Percentiles rank a stretch among this genome's conserved stretches.
Conservation (phyloP, 2,888 invertebrate genomes). For the Eurytoma californica region DNA sequence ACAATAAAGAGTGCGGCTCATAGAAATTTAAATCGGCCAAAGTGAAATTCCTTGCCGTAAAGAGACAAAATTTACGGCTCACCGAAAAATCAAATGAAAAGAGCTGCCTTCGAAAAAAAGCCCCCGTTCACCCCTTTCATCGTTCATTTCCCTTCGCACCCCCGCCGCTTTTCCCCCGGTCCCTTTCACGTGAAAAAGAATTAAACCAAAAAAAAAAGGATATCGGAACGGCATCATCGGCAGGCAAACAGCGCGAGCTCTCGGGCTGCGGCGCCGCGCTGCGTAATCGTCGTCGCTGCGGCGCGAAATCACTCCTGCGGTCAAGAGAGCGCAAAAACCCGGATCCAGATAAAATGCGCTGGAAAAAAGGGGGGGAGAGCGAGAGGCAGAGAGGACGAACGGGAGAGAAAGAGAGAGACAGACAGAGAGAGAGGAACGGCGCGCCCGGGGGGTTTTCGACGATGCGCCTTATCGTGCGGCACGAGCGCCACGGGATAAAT, state of each 20-base stretch:
- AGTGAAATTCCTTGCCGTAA: too few species aligned
- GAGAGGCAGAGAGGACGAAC: neutral
- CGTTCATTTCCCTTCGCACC: neutral
- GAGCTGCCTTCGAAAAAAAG: too few species aligned
- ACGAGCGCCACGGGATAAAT: constrained; percentile 39
- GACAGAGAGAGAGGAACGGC: constrained; percentile 32
- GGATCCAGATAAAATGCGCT: constrained; percentile 19
- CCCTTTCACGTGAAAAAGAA: too few species aligned
- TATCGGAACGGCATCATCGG: neutral
- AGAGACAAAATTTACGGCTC: too few species aligned
- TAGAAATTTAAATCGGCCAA: too few species aligned
- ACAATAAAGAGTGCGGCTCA: too few species aligned
- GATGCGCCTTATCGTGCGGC: constrained; percentile 47
- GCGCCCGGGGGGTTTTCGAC: constrained; percentile 44
- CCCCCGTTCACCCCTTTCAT: neutral
- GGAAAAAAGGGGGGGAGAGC: constrained; percentile 8
- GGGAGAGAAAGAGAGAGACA: neutral
- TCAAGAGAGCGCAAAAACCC: constrained; percentile 47
- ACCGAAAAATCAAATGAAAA: too few species aligned
- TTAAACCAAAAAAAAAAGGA: neutral
- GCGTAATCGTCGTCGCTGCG: neutral
- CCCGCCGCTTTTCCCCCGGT: neutral
- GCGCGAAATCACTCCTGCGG: constrained; percentile 40
- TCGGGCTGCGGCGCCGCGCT: neutral
- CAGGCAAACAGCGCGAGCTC: neutral